Base-by-base conservation (phyloP, 1,140 invertebrate genomes). In the Drosophila repletoides region DNA sequence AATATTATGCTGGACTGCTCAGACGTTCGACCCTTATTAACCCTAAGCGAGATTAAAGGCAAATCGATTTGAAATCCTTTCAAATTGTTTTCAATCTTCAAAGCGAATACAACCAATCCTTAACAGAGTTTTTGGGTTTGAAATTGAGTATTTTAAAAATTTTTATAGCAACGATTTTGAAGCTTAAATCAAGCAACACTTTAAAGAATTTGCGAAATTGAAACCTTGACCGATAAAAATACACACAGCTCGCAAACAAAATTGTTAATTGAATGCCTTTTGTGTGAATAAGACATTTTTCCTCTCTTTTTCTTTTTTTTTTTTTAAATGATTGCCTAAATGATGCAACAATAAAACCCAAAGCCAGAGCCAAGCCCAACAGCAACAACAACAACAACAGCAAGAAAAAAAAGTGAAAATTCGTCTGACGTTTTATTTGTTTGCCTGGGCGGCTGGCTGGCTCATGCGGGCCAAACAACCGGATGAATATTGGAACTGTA, bases 281-380 rank as follows among this genome's bases (percentile, higher is more conserved):
- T 52, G 61, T 74, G 53, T 76, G 66, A 64, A 70, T 66, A 71
- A 61, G 51, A 65, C 43, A 64, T 41, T 70, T 67, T 45, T 14
- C 19, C 19, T 6, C 33, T 12, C 33, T 34, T 15, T 34, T 34
- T 10, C 33, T 34, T 34, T 10, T 14, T 49, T 48, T 24, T 60
- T 59, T 19, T 43, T 66, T 43, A 64, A 63, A 73, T 72, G 63
- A 75, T 67, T 75, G 64, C 34, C 52, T 65, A 76, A 79, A 68
- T 68, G 75, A 72, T 76, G 72, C 70, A 76, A 76, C 58, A 72
- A 75, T 72, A 72, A 72, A 75, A 64, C 29, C 66, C 59, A 67
- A 28, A 66, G 41, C 22, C 65, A 65, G 46, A 59, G 36, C 53
- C 67, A 59, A 69, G 21, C 45, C 61, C 45, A 68, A 55, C 26